phyloP scores from a whole-genome alignment of 2,888 invertebrate genomes.

The Dendrolimus houi region DNA sequence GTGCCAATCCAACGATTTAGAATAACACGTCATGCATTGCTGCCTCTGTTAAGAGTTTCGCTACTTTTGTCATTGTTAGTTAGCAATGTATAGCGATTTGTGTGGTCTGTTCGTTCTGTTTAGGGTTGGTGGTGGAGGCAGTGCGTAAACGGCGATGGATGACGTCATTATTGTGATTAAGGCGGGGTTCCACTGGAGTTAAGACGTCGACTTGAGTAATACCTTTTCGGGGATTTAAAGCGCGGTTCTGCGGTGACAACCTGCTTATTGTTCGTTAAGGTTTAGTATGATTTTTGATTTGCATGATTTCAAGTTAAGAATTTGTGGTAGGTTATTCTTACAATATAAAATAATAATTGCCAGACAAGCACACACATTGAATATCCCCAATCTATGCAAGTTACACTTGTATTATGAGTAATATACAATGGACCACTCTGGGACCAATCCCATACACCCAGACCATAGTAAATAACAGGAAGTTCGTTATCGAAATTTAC shows the following conservation, averaged over 20 bases:
- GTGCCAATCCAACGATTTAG: slow-evolving; percentile 11
- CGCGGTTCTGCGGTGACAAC: neutral
- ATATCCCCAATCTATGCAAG: no score
- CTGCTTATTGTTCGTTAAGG: neutral
- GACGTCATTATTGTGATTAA: slow-evolving; percentile 68
- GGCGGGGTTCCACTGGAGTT: slow-evolving; percentile 50
- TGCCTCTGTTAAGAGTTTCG: slow-evolving; percentile 2
- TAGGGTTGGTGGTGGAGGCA: slow-evolving; percentile 16
- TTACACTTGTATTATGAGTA: no score
- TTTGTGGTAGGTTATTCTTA: neutral
- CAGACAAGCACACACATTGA: no score
- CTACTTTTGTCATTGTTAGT: neutral
- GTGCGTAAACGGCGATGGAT: slow-evolving; percentile 59
- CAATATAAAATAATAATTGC: no score
- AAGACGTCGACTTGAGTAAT: slow-evolving; percentile 61
- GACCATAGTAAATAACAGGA: no score
- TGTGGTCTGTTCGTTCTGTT: neutral
- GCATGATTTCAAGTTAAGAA: slow-evolving; percentile 4
- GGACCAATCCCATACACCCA: no score
- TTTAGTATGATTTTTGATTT: neutral
- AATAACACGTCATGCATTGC: slow-evolving; percentile 21
- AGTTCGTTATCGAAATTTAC: no score
- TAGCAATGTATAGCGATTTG: neutral
- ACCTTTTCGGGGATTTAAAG: slow-evolving; percentile 21
- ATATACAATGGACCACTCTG: no score